These are phyloP conservation scores for Saturnia pavonia DNA, from an alignment of 2,888 invertebrate species.

Conservation along the genomic window DNA sequence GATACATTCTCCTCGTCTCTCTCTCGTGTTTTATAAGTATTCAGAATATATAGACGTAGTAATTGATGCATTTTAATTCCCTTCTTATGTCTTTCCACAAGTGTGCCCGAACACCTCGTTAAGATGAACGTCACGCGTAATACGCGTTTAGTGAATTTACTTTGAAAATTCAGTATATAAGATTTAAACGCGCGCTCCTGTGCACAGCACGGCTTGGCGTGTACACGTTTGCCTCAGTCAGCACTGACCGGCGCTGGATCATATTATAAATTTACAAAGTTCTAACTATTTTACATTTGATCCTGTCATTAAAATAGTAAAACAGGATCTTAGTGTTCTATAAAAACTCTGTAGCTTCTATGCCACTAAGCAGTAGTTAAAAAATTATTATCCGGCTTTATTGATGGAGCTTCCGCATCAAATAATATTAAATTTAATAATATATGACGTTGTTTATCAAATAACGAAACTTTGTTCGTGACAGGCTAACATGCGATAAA, in stretches of 20 bases:
- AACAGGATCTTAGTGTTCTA: background rate
- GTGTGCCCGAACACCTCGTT: no score
- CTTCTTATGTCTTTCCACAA: no score
- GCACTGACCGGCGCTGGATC: background rate
- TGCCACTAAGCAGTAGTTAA: background rate
- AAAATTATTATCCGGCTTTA: background rate
- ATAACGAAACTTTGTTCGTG: background rate
- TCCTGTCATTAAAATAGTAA: background rate
- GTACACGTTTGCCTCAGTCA: background rate
- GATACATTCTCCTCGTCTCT: no score
- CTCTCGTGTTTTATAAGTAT: no score
- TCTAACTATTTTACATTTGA: background rate
- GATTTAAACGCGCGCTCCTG: background rate
- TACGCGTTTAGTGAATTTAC: background rate
- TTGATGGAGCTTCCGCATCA: background rate
- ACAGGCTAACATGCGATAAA: background rate
- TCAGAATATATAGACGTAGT: no score
- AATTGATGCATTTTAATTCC: no score
- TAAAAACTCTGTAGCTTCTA: background rate
- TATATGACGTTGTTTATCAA: background rate
- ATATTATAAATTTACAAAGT: background rate
- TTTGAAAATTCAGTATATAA: background rate
- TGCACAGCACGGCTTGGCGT: background rate
- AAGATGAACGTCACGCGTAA: background rate
- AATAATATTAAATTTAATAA: background rate